phyloP scores from a whole-genome alignment of 2,888 invertebrate genomes.

The Tipula vernalis region DNA sequence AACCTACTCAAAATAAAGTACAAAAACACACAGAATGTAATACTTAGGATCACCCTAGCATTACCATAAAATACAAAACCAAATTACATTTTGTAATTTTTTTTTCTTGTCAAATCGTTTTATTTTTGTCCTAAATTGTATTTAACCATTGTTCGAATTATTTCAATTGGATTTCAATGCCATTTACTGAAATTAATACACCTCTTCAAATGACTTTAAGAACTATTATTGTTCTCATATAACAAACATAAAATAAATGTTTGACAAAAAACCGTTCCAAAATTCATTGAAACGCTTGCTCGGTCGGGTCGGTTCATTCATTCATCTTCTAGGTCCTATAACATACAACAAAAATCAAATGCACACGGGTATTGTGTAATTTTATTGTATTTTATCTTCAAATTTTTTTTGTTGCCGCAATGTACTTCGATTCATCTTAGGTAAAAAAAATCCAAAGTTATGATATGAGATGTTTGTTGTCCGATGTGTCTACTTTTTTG shows the following conservation, averaged over 20 bases:
- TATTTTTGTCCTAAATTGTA: not conserved
- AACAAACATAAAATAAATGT: not conserved
- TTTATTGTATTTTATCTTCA: not conserved
- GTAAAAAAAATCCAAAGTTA: not conserved
- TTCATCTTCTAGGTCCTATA: not conserved
- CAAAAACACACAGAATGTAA: not conserved
- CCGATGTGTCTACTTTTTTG: not conserved
- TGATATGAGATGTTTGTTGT: not conserved
- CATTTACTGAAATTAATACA: not conserved
- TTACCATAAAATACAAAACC: not conserved
- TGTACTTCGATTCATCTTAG: not conserved
- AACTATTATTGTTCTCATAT: not conserved
- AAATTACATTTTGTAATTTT: not conserved
- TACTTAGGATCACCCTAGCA: not conserved
- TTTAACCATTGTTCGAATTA: not conserved
- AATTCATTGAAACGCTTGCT: not conserved
- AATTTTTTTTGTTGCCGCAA: not conserved
- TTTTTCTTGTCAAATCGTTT: not conserved
- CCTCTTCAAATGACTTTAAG: slow-evolving; percentile 4
- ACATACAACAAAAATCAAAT: not conserved
- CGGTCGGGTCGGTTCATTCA: not conserved
- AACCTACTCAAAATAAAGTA: not conserved
- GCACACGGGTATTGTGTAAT: not conserved
- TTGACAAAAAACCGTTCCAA: not conserved
- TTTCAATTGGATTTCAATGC: not conserved